Base-by-base conservation (phyloP, 1,140 invertebrate species). In the Zaprionus davidi region DNA sequence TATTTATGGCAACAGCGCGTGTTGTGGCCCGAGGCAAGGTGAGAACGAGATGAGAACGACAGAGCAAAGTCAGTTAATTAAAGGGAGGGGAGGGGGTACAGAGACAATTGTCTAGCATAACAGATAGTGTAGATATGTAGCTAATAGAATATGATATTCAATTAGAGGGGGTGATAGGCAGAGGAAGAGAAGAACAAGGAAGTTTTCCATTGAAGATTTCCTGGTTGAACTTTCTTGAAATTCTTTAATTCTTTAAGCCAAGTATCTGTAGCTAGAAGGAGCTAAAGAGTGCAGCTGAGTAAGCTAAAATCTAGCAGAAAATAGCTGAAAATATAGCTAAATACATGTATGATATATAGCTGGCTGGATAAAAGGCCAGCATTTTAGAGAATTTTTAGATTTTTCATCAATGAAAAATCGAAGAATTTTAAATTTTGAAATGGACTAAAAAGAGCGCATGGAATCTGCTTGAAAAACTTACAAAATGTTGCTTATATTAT, bases 1-100 rank as follows among this genome's bases (percentile, higher is more conserved):
- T 67, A 58, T 67, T 66, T 53, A 65, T 51, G 51, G 12, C 20
- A 7, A 22, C 24, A 22, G 57, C 62, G 34, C 31, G 46, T 38
- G 62, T 44, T 55, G 49, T 17, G 46, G n/a, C 24, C 51, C 38
- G 5, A 5, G 15, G 41, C 41, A 17, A 51, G 46, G 46, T 51
- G 46, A 12, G 20, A 51, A 51, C 3, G 3, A 9, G 15, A 3
- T 6, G 15, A 34, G 34, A 44, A 15, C 24, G 22, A 4, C 17
- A 36, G 9, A 34, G 31, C 2, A 55, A 51, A 38, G 62, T 15
- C 6, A 22, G 13, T 15, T 59, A 41, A 59, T 59, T 59, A 59
- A 59, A 24, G 17, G 3, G 34, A 13, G 20, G 4, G 3, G 11
- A 20, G 4, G 12, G 9, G 9, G 20, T n/a, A 13, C 6, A 13